Percentiles rank a stretch among this genome's conserved stretches.
These are phyloP conservation scores for Tribolium castaneum DNA, from an alignment of 1,140 invertebrate species.

Conservation along the genomic window DNA sequence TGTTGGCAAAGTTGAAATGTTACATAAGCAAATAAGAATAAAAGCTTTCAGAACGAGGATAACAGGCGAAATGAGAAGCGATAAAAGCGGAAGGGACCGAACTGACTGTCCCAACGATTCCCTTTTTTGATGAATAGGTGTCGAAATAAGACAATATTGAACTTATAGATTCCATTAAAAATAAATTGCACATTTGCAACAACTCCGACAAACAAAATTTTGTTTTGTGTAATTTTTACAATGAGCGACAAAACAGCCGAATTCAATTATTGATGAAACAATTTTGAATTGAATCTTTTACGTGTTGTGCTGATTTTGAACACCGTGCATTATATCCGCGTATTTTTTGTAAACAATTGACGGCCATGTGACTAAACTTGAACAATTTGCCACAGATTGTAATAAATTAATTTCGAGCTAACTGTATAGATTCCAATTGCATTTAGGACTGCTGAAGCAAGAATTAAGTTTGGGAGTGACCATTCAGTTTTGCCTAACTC, in stretches of 20 bases:
- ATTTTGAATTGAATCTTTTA: neutral
- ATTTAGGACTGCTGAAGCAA: neutral
- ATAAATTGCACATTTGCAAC: neutral
- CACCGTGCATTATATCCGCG: neutral
- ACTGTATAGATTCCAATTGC: neutral
- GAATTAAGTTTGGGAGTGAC: neutral
- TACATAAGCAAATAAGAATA: slow-evolving; percentile 39
- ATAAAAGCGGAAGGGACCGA: slow-evolving; percentile 28
- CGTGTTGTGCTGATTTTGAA: neutral
- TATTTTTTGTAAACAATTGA: neutral
- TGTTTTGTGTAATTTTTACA: neutral
- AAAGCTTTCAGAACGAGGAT: slow-evolving; percentile 23
- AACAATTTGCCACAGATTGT: too few species aligned
- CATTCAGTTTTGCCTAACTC: neutral
- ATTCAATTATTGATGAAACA: neutral
- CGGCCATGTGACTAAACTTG: neutral
- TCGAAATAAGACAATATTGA: slow-evolving; percentile 19
- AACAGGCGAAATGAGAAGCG: slow-evolving; percentile 24
- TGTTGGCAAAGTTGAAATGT: slow-evolving; percentile 12
- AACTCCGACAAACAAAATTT: neutral
- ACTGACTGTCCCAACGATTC: slow-evolving; percentile 15
- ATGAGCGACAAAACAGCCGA: neutral
- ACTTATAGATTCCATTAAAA: slow-evolving; percentile 22
- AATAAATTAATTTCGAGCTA: too few species aligned
- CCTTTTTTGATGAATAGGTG: slow-evolving; percentile 21